A percentile compares a stretch with the other conserved stretches of the same genome.
These are phyloP conservation scores for Helarctos malayanus DNA, from an alignment of 2,797 vertebrate genomes.

Conservation along the genomic window DNA sequence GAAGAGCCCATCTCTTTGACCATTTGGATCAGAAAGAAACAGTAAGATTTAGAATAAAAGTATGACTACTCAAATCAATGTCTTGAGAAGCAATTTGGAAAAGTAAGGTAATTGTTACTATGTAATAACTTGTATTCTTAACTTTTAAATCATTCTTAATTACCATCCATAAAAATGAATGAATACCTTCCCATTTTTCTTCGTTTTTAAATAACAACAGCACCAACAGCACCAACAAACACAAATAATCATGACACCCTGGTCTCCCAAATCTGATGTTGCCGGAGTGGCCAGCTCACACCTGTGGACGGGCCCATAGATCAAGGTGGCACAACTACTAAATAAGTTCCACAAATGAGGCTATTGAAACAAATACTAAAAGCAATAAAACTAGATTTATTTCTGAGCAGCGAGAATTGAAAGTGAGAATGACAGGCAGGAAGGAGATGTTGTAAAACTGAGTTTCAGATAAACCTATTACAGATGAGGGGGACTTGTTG, in stretches of 20 bases:
- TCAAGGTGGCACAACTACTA: slow-evolving; percentile 77
- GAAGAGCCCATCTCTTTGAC: not conserved
- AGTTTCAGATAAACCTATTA: slow-evolving; percentile 83
- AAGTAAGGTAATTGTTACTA: not conserved
- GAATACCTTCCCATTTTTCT: not conserved
- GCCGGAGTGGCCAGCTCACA: not conserved
- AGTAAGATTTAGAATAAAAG: slow-evolving; percentile 20
- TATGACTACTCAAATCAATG: slow-evolving; percentile 6
- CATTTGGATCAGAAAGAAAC: slow-evolving; percentile 2
- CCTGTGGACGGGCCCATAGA: slow-evolving; percentile 75
- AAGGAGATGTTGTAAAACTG: slow-evolving; percentile 72
- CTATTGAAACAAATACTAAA: slow-evolving; percentile 84
- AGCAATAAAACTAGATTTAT: slow-evolving; percentile 81
- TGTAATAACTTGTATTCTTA: slow-evolving; percentile 30
- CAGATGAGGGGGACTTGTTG: slow-evolving; percentile 10
- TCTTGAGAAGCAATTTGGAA: slow-evolving; percentile 49
- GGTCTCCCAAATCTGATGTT: slow-evolving; percentile 28
- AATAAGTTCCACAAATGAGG: slow-evolving; percentile 80
- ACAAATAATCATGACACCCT: not conserved
- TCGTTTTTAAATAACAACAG: not conserved
- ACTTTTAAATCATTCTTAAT: slow-evolving; percentile 47
- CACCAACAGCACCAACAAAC: not conserved
- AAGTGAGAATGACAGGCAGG: slow-evolving; percentile 70
- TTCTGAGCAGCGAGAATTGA: slow-evolving; percentile 53
- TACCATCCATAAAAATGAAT: not conserved